These are phyloP conservation scores for Drosophila dives DNA, from an alignment of 2,888 invertebrate species.

Conservation along the genomic window DNA sequence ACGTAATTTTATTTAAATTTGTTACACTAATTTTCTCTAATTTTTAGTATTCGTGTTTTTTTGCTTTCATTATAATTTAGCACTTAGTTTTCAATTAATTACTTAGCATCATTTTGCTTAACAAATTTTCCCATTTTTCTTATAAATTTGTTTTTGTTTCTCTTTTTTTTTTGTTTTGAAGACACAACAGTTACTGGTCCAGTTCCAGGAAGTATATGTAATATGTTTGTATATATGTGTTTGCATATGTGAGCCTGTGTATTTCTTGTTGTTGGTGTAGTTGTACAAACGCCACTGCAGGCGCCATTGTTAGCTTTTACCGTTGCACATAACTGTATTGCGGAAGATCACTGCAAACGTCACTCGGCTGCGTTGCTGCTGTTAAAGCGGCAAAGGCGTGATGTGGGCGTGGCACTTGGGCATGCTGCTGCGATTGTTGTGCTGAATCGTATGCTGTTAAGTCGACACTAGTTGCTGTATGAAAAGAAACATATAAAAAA, in stretches of 20 bases:
- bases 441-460: slow-evolving; percentile 55
- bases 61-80: slow-evolving; percentile 54
- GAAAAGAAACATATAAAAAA: not conserved
- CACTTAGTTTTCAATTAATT: slow-evolving; percentile 72
- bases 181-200: slow-evolving; percentile 86
- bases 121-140: slow-evolving; percentile 47
- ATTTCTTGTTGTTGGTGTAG: slow-evolving; percentile 21
- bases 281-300: slow-evolving; percentile 27
- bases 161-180: slow-evolving; percentile 79
- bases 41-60: slow-evolving; percentile 40
- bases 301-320: slow-evolving; percentile 54
- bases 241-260: slow-evolving; percentile 44
- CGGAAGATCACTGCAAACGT: slow-evolving; percentile 63
- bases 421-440: slow-evolving; percentile 27
- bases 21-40: slow-evolving; percentile 68
- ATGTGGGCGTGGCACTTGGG: slow-evolving; percentile 57
- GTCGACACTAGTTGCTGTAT: slow-evolving; percentile 60
- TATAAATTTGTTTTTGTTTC: slow-evolving; percentile 51
- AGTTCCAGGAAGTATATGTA: slow-evolving; percentile 84
- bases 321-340: slow-evolving; percentile 67
- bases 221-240: slow-evolving; percentile 57
- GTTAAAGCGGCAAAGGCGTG: slow-evolving; percentile 68
- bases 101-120: slow-evolving; percentile 53
- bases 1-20: slow-evolving; percentile 34
- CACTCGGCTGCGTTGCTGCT: slow-evolving; percentile 56